These are phyloP conservation scores for Cryptocheilus praepositus DNA, from an alignment of 2,888 invertebrate species.

Conservation along the genomic window DNA sequence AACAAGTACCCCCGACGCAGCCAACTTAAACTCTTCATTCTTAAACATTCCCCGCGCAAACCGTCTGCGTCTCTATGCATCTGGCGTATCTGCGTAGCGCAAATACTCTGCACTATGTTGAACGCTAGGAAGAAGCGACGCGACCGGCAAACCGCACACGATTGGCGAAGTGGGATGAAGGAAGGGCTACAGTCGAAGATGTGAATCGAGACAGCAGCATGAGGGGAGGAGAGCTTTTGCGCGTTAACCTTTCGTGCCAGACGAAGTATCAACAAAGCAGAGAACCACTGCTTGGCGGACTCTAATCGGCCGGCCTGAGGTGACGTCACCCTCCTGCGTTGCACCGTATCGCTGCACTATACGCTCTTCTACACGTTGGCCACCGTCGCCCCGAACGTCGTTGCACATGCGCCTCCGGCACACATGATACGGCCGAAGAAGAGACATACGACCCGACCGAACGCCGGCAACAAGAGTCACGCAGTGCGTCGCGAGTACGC, in stretches of 20 bases:
- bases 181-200: neutral
- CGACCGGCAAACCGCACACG: too few species aligned
- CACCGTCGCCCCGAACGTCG: slow-evolving; percentile 32
- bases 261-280: slow-evolving; percentile 62
- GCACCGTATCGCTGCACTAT: slow-evolving; percentile 16
- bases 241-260: slow-evolving; percentile 47
- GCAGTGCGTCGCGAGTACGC: too few species aligned
- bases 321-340: slow-evolving; percentile 57
- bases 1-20: too few species aligned
- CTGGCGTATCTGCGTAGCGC: too few species aligned
- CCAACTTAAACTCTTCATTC: too few species aligned
- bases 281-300: slow-evolving; percentile 61
- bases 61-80: too few species aligned
- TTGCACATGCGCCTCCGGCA: slow-evolving; percentile 41
- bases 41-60: too few species aligned
- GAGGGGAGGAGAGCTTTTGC: slow-evolving; percentile 32
- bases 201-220: neutral
- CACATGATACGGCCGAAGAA: slow-evolving; percentile 16
- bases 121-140: neutral
- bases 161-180: neutral
- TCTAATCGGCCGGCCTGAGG: slow-evolving; percentile 48
- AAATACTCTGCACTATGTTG: too few species aligned
- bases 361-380: neutral
- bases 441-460: neutral
- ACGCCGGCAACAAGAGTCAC: too few species aligned